Evolutionary conservation across 37 sponge, comb jelly and placozoan species (phyloP).

Genomic region (Chondrilla cf. caribensis): DNA sequence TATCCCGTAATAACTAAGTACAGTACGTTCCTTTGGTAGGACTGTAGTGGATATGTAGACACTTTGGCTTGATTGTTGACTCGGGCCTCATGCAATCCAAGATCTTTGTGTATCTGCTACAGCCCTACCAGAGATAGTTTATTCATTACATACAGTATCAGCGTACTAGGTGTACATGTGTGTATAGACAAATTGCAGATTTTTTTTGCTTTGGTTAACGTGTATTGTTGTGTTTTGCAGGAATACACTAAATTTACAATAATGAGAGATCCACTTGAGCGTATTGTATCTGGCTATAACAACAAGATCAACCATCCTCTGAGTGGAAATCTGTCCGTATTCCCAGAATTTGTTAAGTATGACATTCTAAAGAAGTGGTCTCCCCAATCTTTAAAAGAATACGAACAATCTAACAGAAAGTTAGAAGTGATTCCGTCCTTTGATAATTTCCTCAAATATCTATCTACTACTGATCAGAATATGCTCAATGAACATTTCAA

Average conservation of each 20-base stretch:
- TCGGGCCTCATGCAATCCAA: too few relatives aligned
- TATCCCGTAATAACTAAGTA: too few relatives aligned
- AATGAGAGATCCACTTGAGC: constrained; percentile 19
- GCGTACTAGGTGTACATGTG: too few relatives aligned
- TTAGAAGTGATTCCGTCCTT: neutral
- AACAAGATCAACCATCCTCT: constrained; percentile 17
- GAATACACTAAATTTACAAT: constrained; percentile 9
- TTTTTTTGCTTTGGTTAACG: too few relatives aligned
- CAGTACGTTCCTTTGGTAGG: too few relatives aligned
- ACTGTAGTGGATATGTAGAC: too few relatives aligned
- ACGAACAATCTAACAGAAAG: neutral
- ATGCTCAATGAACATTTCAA: constrained; percentile 25
- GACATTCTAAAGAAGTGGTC: neutral
- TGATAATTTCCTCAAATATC: neutral
- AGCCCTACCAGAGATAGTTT: too few relatives aligned
- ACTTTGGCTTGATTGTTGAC: too few relatives aligned
- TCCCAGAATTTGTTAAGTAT: constrained; percentile 4
- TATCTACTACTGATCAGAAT: neutral
- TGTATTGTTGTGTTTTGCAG: too few relatives aligned
- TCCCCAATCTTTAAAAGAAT: neutral
- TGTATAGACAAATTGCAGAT: too few relatives aligned
- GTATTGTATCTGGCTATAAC: constrained; percentile 4
- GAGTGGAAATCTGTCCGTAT: neutral
- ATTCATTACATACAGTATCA: too few relatives aligned
- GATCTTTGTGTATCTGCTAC: too few relatives aligned